Percentiles rank a stretch among this genome's conserved stretches.
Conservation (phyloP, 2,888 invertebrate genomes). For the Stenurella melanura region DNA sequence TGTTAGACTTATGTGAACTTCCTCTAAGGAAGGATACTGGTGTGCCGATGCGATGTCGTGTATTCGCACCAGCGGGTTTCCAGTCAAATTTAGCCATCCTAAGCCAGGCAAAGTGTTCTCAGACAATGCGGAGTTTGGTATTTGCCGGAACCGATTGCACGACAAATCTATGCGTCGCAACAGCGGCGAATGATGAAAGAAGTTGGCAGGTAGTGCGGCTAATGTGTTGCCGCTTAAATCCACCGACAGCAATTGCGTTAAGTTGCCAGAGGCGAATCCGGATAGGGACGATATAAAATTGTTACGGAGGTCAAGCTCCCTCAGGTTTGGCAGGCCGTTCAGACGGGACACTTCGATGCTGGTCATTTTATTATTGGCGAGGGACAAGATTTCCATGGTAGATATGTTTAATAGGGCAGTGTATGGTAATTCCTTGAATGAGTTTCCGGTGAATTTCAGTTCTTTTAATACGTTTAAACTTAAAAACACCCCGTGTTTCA, state of each 20-base stretch:
- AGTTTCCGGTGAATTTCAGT: slow-evolving; percentile 83
- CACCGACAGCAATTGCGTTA: slow-evolving; percentile 83
- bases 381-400: slow-evolving; percentile 82
- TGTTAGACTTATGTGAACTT: slow-evolving; percentile 84
- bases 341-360: slow-evolving; percentile 86
- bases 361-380: slow-evolving; percentile 81
- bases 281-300: slow-evolving; percentile 85
- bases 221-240: slow-evolving; percentile 86
- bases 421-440: slow-evolving; percentile 86
- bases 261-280: slow-evolving; percentile 85
- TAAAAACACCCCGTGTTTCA: slow-evolving; percentile 84
- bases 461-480: slow-evolving; percentile 86
- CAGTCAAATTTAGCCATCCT: slow-evolving; percentile 87
- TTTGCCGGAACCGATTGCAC: slow-evolving; percentile 85
- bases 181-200: slow-evolving; percentile 83
- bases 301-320: slow-evolving; percentile 83
- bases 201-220: slow-evolving; percentile 86
- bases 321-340: slow-evolving; percentile 83
- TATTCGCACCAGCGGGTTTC: slow-evolving; percentile 86
- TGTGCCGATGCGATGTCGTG: slow-evolving; percentile 83
- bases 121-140: slow-evolving; percentile 85
- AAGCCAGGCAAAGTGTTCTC: slow-evolving; percentile 84
- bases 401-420: slow-evolving; percentile 85
- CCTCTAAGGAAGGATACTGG: slow-evolving; percentile 86
- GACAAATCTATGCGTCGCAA: slow-evolving; percentile 86